Evolutionary conservation across 2,888 invertebrate species (phyloP), one percentile per base, ranked within the genome.

Genomic region (Hesperia comma): DNA sequence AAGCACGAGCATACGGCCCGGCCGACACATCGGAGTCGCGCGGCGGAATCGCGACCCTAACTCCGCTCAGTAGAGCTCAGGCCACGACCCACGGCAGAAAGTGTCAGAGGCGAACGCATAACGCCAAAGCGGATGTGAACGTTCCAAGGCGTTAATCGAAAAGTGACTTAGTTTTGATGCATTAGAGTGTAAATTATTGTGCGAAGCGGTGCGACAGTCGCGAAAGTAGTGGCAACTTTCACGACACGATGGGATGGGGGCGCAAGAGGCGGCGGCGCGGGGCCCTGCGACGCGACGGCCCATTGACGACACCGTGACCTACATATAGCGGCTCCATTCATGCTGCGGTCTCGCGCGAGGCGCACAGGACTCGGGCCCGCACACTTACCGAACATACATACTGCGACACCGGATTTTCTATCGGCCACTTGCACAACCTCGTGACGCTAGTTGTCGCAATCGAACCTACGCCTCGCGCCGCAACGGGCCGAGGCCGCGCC

Each of bases 301-400:
- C 92, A 92, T 92, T 92, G 92, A 92, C 90, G 92, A 92, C 91
- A 91, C 89, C 89, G 90, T 90, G 90, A 88, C 92, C 92, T 76
- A 92, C 90, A 92, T 92, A 90, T 90, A 89, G 86, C 78, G 77
- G 84, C 83, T 88, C 86, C 92, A 92, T 92, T 92, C 92, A 92
- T 92, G 84, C 90, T 83, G 84, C 83, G 87, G 88, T 89, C 86
- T 86, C 89, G 85, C 78, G 74, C 68, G 61, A 69, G 73, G 75
- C 70, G 78, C 85, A 82, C 88, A 90, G 88, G 88, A 88, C 87
- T 83, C 66, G 72, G 77, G 78, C 81, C 78, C 77, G 80, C 78
- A 80, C 84, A 82, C 82, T 84, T 77, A 81, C 79, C 78, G 76
- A 75, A 75, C 76, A 76, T 79, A 75, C 76, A 76, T 79, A 79